These are phyloP conservation scores for Podarcis cretensis DNA, from an alignment of 2,113 vertebrate genomes.

Conservation along the genomic window DNA sequence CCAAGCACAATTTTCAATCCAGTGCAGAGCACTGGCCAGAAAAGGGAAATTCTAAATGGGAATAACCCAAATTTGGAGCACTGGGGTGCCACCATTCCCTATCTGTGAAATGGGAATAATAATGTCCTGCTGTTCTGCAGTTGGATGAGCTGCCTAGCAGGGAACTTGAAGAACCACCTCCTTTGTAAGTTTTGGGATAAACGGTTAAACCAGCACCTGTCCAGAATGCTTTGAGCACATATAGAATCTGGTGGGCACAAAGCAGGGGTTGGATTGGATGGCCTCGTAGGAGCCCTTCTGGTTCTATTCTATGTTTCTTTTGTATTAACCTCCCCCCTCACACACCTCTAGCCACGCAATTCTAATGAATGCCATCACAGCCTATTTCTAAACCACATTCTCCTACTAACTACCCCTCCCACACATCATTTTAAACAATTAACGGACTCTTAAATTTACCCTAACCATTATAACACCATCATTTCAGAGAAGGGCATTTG, in stretches of 20 bases:
- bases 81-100: too few species aligned
- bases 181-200: neutral
- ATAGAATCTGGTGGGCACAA: too few species aligned
- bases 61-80: too few species aligned
- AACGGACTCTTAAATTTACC: too few species aligned
- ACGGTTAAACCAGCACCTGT: fast-evolving
- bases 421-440: neutral
- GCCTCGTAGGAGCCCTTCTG: neutral
- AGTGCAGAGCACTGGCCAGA: too few species aligned
- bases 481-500: neutral
- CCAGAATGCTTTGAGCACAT: too few species aligned
- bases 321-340: neutral
- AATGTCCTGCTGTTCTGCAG: neutral
- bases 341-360: neutral
- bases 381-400: too few species aligned
- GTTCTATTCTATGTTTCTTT: too few species aligned
- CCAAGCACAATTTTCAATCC: too few species aligned
- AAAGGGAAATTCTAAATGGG: neutral
- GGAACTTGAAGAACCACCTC: neutral
- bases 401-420: too few species aligned
- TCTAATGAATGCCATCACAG: too few species aligned
- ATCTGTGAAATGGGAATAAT: neutral
- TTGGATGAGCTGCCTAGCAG: neutral
- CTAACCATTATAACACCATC: too few species aligned
- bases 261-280: neutral